Conservation (phyloP, 1,140 invertebrate species). For the Cepaea nemoralis region DNA sequence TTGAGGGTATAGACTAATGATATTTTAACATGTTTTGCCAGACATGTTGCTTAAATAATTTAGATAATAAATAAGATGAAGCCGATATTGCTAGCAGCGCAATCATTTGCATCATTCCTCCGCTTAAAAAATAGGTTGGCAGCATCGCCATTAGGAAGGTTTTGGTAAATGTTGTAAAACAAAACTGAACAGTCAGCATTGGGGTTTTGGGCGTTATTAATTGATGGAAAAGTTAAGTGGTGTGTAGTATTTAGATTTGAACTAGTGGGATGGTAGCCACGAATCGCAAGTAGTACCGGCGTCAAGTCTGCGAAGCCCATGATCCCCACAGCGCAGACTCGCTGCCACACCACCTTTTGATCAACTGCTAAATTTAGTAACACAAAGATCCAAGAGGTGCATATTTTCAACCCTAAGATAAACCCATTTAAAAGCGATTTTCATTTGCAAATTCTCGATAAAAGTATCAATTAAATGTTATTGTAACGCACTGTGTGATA, state of each 20-base stretch:
- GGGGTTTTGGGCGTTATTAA: not conserved
- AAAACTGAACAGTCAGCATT: constrained; percentile 10
- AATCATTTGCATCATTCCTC: constrained; percentile 50
- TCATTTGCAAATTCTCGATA: not conserved
- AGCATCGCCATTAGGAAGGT: constrained; percentile 19
- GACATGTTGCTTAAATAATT: not conserved
- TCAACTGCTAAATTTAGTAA: constrained; percentile 50
- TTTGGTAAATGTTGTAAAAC: constrained; percentile 6
- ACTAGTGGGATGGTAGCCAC: constrained; percentile 6
- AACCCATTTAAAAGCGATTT: not conserved
- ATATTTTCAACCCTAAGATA: constrained; percentile 11
- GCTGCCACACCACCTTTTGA: constrained; percentile 44
- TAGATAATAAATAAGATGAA: not conserved
- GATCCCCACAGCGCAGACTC: constrained; percentile 42
- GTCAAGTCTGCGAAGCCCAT: constrained; percentile 35
- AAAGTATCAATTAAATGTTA: not conserved
- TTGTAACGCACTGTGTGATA: constrained; percentile 4
- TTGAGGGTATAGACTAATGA: too few species aligned
- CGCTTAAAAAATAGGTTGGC: constrained; percentile 46
- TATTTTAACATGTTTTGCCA: not conserved
- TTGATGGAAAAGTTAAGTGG: constrained; percentile 26
- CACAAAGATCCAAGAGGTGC: constrained; percentile 15
- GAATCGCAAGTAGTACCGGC: constrained; percentile 49
- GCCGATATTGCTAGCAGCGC: constrained; percentile 31
- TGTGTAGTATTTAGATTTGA: not conserved